Evolutionary conservation across 2,113 vertebrate species (phyloP).

Genomic region (Bos taurus): ARS-UCD2.0 NC_037344.1:57382001-57382500

Average conservation of each 20-base stretch:
- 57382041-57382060: background rate
- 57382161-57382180: background rate
- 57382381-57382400: background rate
- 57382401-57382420: background rate
- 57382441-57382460: background rate
- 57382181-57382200: background rate
- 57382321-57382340: fast-evolving
- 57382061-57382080: background rate
- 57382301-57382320: background rate
- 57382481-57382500: too few species aligned
- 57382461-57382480: background rate
- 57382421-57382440: background rate
- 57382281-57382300: background rate
- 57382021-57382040: background rate
- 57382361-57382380: background rate
- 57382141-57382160: background rate
- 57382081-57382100: too few species aligned
- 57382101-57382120: background rate
- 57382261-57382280: background rate
- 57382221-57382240: background rate
- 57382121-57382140: background rate
- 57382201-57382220: background rate
- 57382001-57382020: background rate
- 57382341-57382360: background rate
- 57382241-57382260: background rate